Evolutionary conservation across 2,888 invertebrate species (phyloP).

Genomic region (Yponomeuta sedellus): DNA sequence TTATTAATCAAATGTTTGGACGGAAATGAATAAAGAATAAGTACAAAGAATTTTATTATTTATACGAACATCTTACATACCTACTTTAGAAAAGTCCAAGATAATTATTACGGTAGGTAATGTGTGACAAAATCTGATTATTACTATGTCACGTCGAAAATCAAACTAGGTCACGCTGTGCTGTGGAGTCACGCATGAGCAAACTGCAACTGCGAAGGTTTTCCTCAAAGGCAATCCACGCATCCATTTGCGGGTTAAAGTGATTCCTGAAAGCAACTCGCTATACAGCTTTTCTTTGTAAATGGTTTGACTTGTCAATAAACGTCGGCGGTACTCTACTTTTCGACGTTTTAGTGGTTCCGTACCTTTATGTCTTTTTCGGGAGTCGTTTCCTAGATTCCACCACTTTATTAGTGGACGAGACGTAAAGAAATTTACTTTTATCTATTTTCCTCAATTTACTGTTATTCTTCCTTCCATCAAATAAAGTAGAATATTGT

Average conservation of each 20-base stretch:
- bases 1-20: too few species aligned
- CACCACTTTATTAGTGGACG: not conserved
- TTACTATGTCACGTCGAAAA: too few species aligned
- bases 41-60: too few species aligned
- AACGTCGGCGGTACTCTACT: conserved; percentile 7
- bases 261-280: conserved; percentile 17
- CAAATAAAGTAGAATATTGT: too few species aligned
- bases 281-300: conserved; percentile 9
- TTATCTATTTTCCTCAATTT: not conserved
- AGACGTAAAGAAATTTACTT: not conserved
- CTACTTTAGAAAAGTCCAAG: too few species aligned
- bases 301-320: conserved; percentile 15
- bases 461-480: not conserved
- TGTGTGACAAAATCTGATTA: too few species aligned
- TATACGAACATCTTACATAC: too few species aligned
- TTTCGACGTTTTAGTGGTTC: conserved; percentile 7
- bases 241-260: conserved; percentile 9
- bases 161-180: too few species aligned
- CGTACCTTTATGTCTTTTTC: conserved; percentile 3
- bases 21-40: too few species aligned
- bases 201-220: too few species aligned
- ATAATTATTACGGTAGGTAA: too few species aligned
- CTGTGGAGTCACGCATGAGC: too few species aligned
- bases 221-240: not conserved
- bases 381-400: not conserved